Percentiles rank a stretch among this genome's conserved stretches.
These are phyloP conservation scores for Syngnathoides biaculeatus DNA, from an alignment of 2,113 vertebrate species.

Conservation along the genomic window DNA sequence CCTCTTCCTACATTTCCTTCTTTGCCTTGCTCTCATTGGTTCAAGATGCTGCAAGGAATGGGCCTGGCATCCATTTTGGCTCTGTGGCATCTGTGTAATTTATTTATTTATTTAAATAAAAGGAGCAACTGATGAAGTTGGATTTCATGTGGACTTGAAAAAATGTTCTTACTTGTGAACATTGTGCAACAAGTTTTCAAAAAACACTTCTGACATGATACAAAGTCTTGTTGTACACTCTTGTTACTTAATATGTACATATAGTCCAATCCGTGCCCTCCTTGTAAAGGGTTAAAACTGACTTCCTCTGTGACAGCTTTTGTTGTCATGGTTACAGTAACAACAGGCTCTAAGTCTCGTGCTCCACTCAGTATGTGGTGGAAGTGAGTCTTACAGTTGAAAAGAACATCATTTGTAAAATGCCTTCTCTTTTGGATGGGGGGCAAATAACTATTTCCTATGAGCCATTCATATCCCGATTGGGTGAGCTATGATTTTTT, in stretches of 20 bases:
- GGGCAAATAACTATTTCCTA: not conserved
- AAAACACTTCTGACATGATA: not conserved
- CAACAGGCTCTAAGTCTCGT: not conserved
- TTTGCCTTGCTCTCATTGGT: slow-evolving; percentile 12
- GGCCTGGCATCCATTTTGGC: not conserved
- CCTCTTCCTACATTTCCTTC: slow-evolving; percentile 12
- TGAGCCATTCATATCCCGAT: too few species aligned
- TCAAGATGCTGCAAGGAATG: slow-evolving; percentile 11
- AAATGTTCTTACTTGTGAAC: not conserved
- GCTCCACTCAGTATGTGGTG: not conserved
- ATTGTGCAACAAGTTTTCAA: not conserved
- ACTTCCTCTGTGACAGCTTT: not conserved
- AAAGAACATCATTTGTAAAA: not conserved
- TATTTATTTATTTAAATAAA: too few species aligned
- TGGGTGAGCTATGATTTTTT: too few species aligned
- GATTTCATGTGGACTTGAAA: not conserved
- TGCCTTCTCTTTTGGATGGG: not conserved
- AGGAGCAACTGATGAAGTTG: not conserved
- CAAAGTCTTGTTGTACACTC: not conserved
- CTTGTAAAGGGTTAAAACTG: not conserved
- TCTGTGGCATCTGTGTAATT: not conserved
- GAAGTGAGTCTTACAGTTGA: not conserved
- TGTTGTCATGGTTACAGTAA: not conserved
- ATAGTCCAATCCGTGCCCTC: not conserved
- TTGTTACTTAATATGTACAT: not conserved